phyloP scores from a whole-genome alignment of 1,140 invertebrate species.

The Philaenus spumarius region DNA sequence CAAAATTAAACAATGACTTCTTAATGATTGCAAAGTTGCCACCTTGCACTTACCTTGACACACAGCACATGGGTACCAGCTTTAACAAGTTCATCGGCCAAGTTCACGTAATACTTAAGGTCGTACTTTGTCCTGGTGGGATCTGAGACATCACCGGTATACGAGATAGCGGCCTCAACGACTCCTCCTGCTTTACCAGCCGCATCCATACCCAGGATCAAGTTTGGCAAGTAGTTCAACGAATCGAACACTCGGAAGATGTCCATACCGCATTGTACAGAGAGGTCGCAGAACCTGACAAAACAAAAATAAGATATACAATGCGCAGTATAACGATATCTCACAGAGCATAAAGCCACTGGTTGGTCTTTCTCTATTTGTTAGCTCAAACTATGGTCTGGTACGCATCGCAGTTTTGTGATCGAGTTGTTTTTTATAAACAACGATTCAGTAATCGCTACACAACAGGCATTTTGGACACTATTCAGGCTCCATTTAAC shows the following conservation, averaged over 20 bases:
- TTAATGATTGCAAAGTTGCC: no score
- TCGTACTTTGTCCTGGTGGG: conserved; percentile 88
- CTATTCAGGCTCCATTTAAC: no score
- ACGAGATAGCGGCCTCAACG: conserved; percentile 96
- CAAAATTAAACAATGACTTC: no score
- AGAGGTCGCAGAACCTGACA: conserved; percentile 58
- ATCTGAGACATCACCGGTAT: conserved; percentile 96
- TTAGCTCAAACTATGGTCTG: no score
- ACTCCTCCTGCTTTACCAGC: conserved; percentile 96
- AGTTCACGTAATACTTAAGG: conserved; percentile 88
- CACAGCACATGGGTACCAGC: conserved; percentile 93
- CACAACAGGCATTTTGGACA: no score
- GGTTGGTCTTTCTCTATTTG: no score
- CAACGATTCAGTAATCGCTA: no score
- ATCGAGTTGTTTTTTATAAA: no score
- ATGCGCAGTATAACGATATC: no score
- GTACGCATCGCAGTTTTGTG: no score
- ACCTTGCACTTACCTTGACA: conserved; percentile 81
- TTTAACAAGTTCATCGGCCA: conserved; percentile 93
- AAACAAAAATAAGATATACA: no score
- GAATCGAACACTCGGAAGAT: conserved; percentile 99
- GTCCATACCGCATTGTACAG: conserved; percentile 94
- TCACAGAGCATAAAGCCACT: no score
- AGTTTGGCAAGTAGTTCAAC: conserved; percentile 95
- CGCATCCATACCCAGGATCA: conserved; percentile 97